Percentiles rank a stretch among this genome's conserved stretches.
Conservation (phyloP, 1,140 invertebrate species). For the Platorchestia sp. region DNA sequence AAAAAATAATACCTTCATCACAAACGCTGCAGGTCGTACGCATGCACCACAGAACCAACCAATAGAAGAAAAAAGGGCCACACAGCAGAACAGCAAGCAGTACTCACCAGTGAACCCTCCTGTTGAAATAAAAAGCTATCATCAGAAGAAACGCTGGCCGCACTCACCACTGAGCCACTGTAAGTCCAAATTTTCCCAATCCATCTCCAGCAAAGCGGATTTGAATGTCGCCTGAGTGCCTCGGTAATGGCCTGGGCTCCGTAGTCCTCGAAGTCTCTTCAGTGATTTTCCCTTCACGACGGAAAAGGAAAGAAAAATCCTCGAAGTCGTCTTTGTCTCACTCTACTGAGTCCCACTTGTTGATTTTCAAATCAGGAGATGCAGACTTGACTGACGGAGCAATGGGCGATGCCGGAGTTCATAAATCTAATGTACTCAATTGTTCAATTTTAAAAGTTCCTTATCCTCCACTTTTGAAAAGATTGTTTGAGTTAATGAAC, state of each 20-base stretch:
- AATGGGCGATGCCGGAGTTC: background rate
- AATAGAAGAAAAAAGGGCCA: too few relatives aligned
- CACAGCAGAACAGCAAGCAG: too few relatives aligned
- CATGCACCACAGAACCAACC: too few relatives aligned
- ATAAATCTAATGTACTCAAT: background rate
- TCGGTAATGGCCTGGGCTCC: background rate
- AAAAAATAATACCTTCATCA: too few relatives aligned
- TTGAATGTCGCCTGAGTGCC: conserved; percentile 13
- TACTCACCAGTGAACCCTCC: too few relatives aligned
- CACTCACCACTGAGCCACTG: conserved; percentile 47
- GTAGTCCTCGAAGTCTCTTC: background rate
- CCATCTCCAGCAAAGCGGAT: conserved; percentile 35
- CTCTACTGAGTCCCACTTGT: background rate
- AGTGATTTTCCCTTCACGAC: background rate
- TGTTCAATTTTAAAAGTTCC: background rate
- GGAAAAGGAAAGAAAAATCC: background rate
- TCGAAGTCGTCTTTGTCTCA: background rate
- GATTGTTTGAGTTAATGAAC: background rate
- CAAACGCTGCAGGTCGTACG: background rate
- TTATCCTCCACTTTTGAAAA: background rate
- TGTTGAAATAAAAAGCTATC: too few relatives aligned
- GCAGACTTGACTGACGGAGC: background rate
- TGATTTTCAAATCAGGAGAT: background rate
- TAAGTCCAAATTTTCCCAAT: conserved; percentile 48
- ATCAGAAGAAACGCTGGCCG: background rate